A percentile compares a stretch with the other conserved stretches of the same genome.
phyloP scores from a whole-genome alignment of 2,797 vertebrate genomes.

The Pseudochirops cupreus region DNA sequence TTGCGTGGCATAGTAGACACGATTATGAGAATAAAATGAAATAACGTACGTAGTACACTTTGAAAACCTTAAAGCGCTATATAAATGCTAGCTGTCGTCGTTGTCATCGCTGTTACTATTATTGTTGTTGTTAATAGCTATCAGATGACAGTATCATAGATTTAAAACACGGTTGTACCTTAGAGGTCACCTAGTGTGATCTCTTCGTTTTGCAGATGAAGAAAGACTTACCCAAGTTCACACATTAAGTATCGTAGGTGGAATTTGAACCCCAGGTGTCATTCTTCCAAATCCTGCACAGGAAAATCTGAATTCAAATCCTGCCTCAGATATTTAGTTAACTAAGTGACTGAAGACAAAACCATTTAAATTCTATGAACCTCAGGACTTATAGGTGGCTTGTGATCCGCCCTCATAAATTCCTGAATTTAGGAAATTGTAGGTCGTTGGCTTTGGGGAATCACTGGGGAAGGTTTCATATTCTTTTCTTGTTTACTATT shows the following conservation, averaged over 20 bases:
- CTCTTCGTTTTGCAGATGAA: not conserved
- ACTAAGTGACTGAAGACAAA: not conserved
- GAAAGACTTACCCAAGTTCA: not conserved
- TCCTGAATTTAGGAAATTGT: slow-evolving; percentile 7
- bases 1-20: not conserved
- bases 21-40: not conserved
- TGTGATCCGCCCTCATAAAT: not conserved
- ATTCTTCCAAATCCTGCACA: not conserved
- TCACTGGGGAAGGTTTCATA: not conserved
- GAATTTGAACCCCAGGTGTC: not conserved
- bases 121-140: not conserved
- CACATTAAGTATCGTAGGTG: not conserved
- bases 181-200: not conserved
- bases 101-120: not conserved
- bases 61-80: not conserved
- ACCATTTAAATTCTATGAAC: not conserved
- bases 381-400: not conserved
- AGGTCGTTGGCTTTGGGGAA: rapidly evolving
- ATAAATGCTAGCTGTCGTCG: not conserved
- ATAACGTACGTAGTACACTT: not conserved
- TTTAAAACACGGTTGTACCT: not conserved
- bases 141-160: not conserved
- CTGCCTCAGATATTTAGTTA: not conserved
- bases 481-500: slow-evolving; percentile 52
- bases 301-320: not conserved